Base-by-base conservation (phyloP, 2,797 vertebrate species). In the Tragelaphus eurycerus region DNA sequence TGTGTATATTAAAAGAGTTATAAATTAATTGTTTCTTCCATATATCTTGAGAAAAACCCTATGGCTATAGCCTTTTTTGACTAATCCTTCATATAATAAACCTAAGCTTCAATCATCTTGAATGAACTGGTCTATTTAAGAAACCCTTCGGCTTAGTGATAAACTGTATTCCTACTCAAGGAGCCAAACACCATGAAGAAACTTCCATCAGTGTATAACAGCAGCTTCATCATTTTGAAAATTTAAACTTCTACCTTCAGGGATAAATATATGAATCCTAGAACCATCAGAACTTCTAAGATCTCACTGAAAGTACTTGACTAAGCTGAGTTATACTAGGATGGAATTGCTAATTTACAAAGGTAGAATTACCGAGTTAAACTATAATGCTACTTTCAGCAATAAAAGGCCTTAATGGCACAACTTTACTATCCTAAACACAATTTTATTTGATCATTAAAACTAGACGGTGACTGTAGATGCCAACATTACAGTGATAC, bases 41-140 rank as follows among this genome's bases (percentile, higher is more conserved):
- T 55, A 25, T 21, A 62, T 95, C 54, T 95, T 81, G 50, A 89
- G 48, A 74, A 86, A 95, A 64, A 34, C 48, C 29, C 15, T 12
- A 46, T 76, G 78, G 43, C 29, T 92, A 5, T 89, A 78, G 23
- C 38, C 52, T 93, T 97, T 97, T 79, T 52, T 78, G 64, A 95
- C 82, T 92, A 95, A 88, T 95, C 29, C 43, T 93, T 96, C 29
- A 81, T 92, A 52, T 95, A 74, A 76, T 96, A 76, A 96, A 94
- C 23, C 48, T 89, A 95, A 97, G 46, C 59, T 93, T 97, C 88
- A 96, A 54, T 97, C 95, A 96, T 60, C 64, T 93, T 96, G 76
- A 95, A 95, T 89, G 84, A 85, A 96, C 60, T 71, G 21, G n/a
- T 95, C 86, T 96, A 57, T 86, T 96, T 94, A 74, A 74, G 48